Evolutionary conservation across 53 echinoderm and acorn worm genomes (phyloP), one percentile per base, ranked within the genome.

Genomic region (Apostichopus leukothele): DNA sequence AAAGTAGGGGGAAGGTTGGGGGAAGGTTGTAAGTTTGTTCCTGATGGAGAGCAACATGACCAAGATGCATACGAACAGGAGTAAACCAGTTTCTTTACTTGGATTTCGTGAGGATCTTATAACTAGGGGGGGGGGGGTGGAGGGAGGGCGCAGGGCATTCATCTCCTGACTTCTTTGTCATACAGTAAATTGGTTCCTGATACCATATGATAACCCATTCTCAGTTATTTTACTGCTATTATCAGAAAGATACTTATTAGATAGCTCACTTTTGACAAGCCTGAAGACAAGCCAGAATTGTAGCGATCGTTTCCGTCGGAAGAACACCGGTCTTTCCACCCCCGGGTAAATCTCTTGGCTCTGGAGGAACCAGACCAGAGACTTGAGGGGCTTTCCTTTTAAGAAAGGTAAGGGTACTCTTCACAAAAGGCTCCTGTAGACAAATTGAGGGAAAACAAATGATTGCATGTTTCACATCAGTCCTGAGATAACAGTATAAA

Each of bases 311-410:
- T 83, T 99, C 99, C 9, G 94, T 93, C 85, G 99, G 99, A 74
- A 99, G 90, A 6, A 94, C 93, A 9, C 99, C 94, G 10, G 96
- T 92, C 76, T 99, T 99, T 10, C 96, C 96, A 75, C 96, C 96
- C 78, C 91, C 94, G 87, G 79, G 96, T 84, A 88, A 86, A 83
- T 86, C 92, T 90, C 91, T 94, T 86, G 89, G 94, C 78, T 93
- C 92, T 59, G 67, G 96, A 84, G 91, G 93, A 4, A 88, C 60
- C 14, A 94, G 86, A 7, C 99, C 99, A 67, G 92, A 91, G 84
- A 99, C 99, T 89, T 99, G 99, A 53, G 99, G 99, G 73, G 99
- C 99, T 39, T 95, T 91, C 19, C 99, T 84, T 89, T 99, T 99
- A 89, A 99, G 93, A 88, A 98, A 99, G 50, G 86, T 90, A 75